Base-by-base conservation (phyloP, 2,888 invertebrate species). In the Pemphredon lugubris region DNA sequence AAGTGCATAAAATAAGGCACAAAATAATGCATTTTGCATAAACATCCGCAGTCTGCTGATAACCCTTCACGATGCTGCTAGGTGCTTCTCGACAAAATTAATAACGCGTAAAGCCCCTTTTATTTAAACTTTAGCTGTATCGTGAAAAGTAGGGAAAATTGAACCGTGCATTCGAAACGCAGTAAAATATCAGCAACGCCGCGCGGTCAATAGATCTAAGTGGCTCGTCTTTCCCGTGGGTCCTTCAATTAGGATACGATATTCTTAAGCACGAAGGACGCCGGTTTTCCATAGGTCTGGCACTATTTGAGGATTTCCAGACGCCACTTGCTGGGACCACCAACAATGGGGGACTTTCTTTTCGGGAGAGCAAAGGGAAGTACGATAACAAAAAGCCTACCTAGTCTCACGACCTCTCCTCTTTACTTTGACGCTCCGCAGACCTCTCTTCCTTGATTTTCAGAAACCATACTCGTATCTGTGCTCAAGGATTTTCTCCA, bases 271-370 rank as follows among this genome's bases (percentile, higher is more conserved):
- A 70, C 63, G 66, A 54, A 73, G 63, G 48, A 23, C 64, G n/a
- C 45, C 58, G 18, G 51, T 45, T 67, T 74, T 69, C 45, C 61
- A 39, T 45, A 34, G 45, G 23, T 30, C 64, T 44, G 64, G 48
- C 30, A 30, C 23, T 54, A 30, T 73, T 69, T 78, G 73, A 80
- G 50, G 23, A 73, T 69, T 69, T 71, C 78, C 75, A 80, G 79
- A 78, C 78, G 51, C 72, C 67, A 71, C 73, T 80, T 68, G 57
- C 54, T 14, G 32, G 16, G 16, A 1, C 45, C 39, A 48, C 13
- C 63, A 50, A 73, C 80, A 79, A 79, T 72, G 66, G 55, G 13
- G 60, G 42, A 69, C 67, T 53, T 71, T 68, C 75, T 64, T 71
- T 44, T 32, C 32, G 26, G 42, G 57, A 60, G 72, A 68, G 61